Conservation (phyloP, 2,888 invertebrate genomes). For the Embidobia sp. region DNA sequence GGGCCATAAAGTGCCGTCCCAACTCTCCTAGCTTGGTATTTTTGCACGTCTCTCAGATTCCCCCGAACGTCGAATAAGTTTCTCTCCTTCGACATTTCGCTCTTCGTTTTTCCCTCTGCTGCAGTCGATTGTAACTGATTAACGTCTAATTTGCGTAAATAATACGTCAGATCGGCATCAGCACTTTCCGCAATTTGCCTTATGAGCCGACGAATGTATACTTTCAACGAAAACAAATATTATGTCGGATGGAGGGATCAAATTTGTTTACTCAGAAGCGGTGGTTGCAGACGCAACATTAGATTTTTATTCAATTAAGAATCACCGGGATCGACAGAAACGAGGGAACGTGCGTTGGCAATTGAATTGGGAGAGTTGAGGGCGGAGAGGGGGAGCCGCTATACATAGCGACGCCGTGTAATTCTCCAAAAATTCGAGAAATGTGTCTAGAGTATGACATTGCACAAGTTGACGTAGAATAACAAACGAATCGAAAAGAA, state of each 20-base stretch:
- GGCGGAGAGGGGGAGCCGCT: neutral
- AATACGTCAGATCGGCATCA: conserved; percentile 38
- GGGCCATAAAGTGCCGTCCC: conserved; percentile 1
- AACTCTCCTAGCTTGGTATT: too few relatives aligned
- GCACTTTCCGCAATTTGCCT: conserved; percentile 52
- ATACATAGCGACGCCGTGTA: conserved; percentile 6
- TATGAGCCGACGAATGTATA: conserved; percentile 26
- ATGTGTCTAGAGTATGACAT: conserved; percentile 28
- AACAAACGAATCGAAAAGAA: conserved; percentile 66
- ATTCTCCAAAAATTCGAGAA: conserved; percentile 25
- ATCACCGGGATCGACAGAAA: conserved; percentile 23
- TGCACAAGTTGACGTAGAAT: conserved; percentile 24
- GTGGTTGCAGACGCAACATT: conserved; percentile 10
- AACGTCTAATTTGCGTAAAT: conserved; percentile 47
- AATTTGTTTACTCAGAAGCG: conserved; percentile 19
- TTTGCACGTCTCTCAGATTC: too few relatives aligned
- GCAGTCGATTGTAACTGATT: conserved; percentile 21
- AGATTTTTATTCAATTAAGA: conserved; percentile 44
- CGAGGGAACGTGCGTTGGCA: neutral
- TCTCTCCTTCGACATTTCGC: too few relatives aligned
- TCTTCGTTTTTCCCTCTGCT: neutral
- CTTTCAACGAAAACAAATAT: conserved; percentile 47
- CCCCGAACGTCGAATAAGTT: too few relatives aligned
- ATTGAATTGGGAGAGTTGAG: conserved; percentile 2
- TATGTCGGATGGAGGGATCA: conserved; percentile 23